Percentiles rank a stretch among this genome's conserved stretches.
Conservation (phyloP, 2,113 vertebrate species). For the Cyanoramphus novaezelandiae region DNA sequence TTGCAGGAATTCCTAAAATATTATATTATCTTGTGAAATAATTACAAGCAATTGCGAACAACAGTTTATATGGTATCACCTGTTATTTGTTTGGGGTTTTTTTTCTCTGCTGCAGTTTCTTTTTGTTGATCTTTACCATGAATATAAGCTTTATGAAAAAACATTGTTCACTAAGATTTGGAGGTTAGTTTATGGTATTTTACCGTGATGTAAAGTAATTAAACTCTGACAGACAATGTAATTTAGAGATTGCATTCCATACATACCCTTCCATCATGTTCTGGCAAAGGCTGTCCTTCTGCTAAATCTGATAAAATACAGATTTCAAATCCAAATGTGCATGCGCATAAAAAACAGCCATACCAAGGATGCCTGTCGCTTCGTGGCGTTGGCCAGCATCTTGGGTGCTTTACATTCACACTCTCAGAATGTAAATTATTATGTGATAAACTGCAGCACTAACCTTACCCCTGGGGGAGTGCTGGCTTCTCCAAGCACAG, state of each 20-base stretch:
- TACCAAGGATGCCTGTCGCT: neutral
- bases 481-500: rapidly evolving
- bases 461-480: neutral
- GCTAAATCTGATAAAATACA: neutral
- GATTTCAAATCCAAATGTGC: neutral
- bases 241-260: constrained; percentile 21
- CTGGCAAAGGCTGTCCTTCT: neutral
- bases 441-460: neutral
- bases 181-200: neutral
- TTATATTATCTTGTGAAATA: neutral
- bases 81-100: neutral
- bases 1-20: neutral
- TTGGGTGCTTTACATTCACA: neutral
- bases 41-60: neutral
- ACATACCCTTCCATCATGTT: neutral
- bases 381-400: rapidly evolving
- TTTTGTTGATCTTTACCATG: neutral
- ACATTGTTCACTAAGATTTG: neutral
- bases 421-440: neutral
- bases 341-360: neutral
- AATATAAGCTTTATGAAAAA: neutral
- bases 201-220: neutral
- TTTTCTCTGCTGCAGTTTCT: neutral
- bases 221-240: neutral
- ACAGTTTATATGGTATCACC: neutral